A percentile compares a stretch with the other conserved stretches of the same genome.
Conservation (phyloP, 1,140 invertebrate genomes). For the Orius insidiosus region DNA sequence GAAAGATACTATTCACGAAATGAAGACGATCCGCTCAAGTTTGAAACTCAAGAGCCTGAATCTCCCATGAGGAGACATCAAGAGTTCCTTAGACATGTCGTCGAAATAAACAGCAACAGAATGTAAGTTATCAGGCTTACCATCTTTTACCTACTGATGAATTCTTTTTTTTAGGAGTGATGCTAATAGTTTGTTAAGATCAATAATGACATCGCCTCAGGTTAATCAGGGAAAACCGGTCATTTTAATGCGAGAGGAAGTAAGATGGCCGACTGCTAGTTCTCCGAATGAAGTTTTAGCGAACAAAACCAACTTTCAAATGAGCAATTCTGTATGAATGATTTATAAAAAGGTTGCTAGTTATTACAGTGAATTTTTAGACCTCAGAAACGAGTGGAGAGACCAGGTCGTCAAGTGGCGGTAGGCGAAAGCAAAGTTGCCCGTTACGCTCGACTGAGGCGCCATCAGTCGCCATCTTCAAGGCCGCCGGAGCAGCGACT, state of each 20-base stretch:
- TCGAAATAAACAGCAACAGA: slow-evolving; percentile 12
- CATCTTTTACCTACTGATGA: neutral
- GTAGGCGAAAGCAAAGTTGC: slow-evolving; percentile 52
- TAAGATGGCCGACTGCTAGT: slow-evolving; percentile 27
- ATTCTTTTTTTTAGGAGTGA: slow-evolving; percentile 33
- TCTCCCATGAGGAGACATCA: slow-evolving; percentile 5
- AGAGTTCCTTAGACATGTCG: slow-evolving; percentile 9
- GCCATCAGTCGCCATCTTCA: slow-evolving; percentile 1
- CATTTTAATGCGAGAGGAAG: slow-evolving; percentile 15
- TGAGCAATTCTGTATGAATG: too few relatives aligned
- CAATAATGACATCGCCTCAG: slow-evolving; percentile 53
- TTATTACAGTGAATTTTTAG: too few relatives aligned
- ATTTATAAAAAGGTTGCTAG: too few relatives aligned
- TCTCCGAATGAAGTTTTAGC: slow-evolving; percentile 23
- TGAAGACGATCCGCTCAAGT: neutral
- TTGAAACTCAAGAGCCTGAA: slow-evolving; percentile 4
- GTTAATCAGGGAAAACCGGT: slow-evolving; percentile 6
- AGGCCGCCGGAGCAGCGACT: neutral
- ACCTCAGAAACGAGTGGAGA: too few relatives aligned
- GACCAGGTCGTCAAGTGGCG: slow-evolving; percentile 33
- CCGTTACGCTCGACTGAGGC: slow-evolving; percentile 41
- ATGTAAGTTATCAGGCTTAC: slow-evolving; percentile 9
- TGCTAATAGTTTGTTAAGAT: slow-evolving; percentile 49
- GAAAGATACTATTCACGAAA: slow-evolving; percentile 5
- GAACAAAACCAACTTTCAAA: slow-evolving; percentile 14